Conservation (phyloP, 2,888 invertebrate species). For the Rambutsinella grinnellia region DNA sequence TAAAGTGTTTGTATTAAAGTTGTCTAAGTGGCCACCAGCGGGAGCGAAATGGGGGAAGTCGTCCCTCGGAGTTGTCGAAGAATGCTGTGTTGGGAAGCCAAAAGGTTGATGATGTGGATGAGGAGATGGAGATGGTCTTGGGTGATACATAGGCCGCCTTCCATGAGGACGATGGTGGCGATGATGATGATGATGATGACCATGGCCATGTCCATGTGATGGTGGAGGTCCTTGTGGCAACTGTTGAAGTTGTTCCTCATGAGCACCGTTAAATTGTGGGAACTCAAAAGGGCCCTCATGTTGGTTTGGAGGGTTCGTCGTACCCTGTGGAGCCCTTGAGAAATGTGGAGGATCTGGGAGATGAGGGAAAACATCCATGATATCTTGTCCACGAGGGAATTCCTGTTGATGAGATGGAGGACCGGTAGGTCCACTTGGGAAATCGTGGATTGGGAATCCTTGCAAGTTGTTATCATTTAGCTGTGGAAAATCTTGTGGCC, state of each 20-base stretch:
- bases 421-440: constrained; percentile 41
- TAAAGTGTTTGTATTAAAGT: constrained; percentile 59
- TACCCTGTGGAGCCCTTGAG: constrained; percentile 3
- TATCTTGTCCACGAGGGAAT: constrained; percentile 40
- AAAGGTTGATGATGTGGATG: constrained; percentile 4
- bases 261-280: neutral
- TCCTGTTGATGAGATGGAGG: constrained; percentile 23
- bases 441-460: constrained; percentile 22
- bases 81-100: neutral
- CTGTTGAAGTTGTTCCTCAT: neutral
- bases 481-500: constrained; percentile 36
- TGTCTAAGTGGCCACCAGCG: constrained; percentile 1
- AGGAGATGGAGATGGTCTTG: neutral
- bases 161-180: neutral
- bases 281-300: neutral
- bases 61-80: constrained; percentile 20
- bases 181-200: neutral
- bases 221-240: constrained; percentile 18
- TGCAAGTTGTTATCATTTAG: constrained; percentile 22
- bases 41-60: constrained; percentile 20
- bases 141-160: neutral
- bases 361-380: constrained; percentile 36
- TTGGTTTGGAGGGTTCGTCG: neutral
- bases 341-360: constrained; percentile 41
- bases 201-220: neutral